phyloP scores from a whole-genome alignment of 2,888 invertebrate species.

The Acholoe squamosa region DNA sequence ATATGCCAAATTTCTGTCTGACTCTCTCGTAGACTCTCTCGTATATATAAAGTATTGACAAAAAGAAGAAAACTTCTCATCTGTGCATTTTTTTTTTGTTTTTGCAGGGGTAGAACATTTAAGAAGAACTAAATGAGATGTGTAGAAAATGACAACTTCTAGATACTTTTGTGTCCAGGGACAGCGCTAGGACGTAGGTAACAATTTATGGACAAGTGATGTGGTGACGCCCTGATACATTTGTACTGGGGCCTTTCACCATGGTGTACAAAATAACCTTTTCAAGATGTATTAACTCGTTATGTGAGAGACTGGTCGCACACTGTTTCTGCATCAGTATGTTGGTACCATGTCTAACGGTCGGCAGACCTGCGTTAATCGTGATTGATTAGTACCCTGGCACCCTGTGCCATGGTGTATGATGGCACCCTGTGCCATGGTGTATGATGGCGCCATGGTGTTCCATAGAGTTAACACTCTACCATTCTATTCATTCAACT shows the following conservation, averaged over 20 bases:
- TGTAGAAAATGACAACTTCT: neutral
- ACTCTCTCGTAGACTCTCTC: no score
- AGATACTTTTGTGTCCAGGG: neutral
- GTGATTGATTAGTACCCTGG: no score
- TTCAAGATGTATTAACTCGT: slow-evolving; percentile 8
- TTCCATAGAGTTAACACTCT: no score
- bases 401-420: no score
- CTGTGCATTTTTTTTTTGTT: slow-evolving; percentile 21
- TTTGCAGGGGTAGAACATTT: slow-evolving; percentile 69
- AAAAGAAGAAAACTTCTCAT: no score
- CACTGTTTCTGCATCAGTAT: neutral
- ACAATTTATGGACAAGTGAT: neutral
- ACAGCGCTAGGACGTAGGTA: neutral
- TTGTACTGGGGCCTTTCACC: neutral
- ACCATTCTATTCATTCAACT: no score
- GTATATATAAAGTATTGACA: no score
- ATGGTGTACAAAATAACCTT: neutral
- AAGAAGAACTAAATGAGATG: slow-evolving; percentile 63
- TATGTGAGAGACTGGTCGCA: neutral
- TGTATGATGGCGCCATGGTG: no score
- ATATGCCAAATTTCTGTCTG: no score
- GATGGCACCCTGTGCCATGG: no score
- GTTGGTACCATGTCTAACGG: neutral
- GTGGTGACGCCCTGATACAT: neutral
- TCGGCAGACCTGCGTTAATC: neutral